These are phyloP conservation scores for Smutsia gigantea DNA, from an alignment of 2,797 vertebrate genomes.

Conservation along the genomic window DNA sequence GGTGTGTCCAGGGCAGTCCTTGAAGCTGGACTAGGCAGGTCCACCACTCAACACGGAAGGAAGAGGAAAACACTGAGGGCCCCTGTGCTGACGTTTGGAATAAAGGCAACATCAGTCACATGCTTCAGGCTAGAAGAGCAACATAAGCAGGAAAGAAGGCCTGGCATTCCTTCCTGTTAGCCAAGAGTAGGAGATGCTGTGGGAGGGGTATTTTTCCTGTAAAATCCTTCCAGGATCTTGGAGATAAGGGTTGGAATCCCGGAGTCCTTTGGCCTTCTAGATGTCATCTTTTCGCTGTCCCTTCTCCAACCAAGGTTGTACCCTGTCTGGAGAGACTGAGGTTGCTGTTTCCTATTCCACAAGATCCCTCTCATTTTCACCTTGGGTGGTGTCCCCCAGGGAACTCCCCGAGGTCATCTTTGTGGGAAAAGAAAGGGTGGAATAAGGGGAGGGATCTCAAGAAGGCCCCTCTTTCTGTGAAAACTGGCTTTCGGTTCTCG, in stretches of 20 bases:
- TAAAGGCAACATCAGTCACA: no score
- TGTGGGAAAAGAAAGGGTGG: neutral
- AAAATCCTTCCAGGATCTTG: neutral
- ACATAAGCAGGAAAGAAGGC: neutral
- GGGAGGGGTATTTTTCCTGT: neutral
- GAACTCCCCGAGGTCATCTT: neutral
- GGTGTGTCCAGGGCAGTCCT: neutral
- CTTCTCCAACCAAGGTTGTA: neutral
- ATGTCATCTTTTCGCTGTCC: neutral
- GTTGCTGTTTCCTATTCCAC: neutral
- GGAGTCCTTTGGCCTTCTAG: conserved; percentile 5
- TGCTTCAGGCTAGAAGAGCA: neutral
- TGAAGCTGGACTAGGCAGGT: neutral
- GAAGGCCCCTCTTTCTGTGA: neutral
- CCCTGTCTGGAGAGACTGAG: neutral
- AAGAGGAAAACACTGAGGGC: neutral
- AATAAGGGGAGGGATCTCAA: neutral
- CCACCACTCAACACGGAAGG: neutral
- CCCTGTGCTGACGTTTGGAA: neutral
- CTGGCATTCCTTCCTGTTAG: neutral
- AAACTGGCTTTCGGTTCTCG: neutral
- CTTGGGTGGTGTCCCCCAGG: neutral
- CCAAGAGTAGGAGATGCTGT: neutral
- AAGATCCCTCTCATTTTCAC: neutral
- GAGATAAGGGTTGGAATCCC: neutral